Percentiles rank a stretch among this genome's conserved stretches.
Evolutionary conservation across 2,113 vertebrate genomes (phyloP).

Genomic region (Coreoperca whiteheadi): DNA sequence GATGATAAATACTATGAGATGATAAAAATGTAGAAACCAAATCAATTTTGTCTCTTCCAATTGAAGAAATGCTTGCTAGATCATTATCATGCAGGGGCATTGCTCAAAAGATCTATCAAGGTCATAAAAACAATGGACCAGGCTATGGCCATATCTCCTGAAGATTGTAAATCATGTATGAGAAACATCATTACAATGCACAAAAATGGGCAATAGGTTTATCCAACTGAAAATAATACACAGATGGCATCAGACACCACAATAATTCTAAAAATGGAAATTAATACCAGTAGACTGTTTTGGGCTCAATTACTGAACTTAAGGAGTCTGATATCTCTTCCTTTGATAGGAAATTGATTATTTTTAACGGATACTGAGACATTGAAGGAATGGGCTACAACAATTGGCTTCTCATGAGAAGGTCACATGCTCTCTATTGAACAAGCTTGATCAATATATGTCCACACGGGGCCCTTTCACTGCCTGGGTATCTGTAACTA

Average conservation of each 20-base stretch:
- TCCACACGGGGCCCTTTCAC: too few relatives aligned
- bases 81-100: not conserved
- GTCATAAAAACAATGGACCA: not conserved
- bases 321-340: too few relatives aligned
- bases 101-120: too few relatives aligned
- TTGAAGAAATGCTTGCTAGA: not conserved
- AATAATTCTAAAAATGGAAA: not conserved
- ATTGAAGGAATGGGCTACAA: not conserved
- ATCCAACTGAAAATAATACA: not conserved
- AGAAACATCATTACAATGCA: not conserved
- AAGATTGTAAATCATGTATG: too few relatives aligned
- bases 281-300: not conserved
- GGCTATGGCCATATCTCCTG: not conserved
- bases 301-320: too few relatives aligned
- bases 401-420: not conserved
- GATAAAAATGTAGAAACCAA: too few relatives aligned
- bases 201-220: not conserved
- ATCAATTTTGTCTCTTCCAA: not conserved
- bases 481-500: too few relatives aligned
- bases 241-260: not conserved
- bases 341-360: too few relatives aligned
- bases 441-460: not conserved
- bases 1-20: too few relatives aligned
- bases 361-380: too few relatives aligned
- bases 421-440: not conserved